These are phyloP conservation scores for Luperina nickerlii DNA, from an alignment of 2,888 invertebrate species.

Conservation along the genomic window DNA sequence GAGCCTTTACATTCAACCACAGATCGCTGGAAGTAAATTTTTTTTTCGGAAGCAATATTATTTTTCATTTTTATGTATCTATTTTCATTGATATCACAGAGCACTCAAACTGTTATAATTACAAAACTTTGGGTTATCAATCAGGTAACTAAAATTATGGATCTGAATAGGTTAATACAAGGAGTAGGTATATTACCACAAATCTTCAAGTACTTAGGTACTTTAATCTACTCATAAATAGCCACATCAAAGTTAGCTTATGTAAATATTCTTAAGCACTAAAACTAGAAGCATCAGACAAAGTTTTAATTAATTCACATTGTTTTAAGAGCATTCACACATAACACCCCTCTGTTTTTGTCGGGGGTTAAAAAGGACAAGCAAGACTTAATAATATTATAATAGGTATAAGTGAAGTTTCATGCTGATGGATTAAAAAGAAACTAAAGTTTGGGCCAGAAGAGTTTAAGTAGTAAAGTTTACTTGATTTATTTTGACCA, in stretches of 20 bases:
- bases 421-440: constrained; percentile 16
- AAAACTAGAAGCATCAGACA: constrained; percentile 31
- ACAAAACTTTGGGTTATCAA: background rate
- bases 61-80: no score
- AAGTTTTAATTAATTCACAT: constrained; percentile 22
- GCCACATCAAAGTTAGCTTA: constrained; percentile 12
- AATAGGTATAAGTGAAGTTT: background rate
- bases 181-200: background rate
- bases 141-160: background rate
- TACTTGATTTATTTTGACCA: background rate
- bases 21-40: no score
- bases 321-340: constrained; percentile 15
- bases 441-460: background rate
- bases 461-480: background rate
- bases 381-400: background rate
- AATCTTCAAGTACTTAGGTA: background rate
- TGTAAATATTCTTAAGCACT: constrained; percentile 1
- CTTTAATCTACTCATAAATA: background rate
- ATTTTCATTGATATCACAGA: background rate
- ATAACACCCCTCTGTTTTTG: background rate
- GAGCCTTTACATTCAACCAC: no score
- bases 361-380: constrained; percentile 15
- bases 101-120: background rate
- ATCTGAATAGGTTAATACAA: background rate
- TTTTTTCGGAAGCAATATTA: no score